Percentiles rank a stretch among this genome's conserved stretches.
These are phyloP conservation scores for Melolontha melolontha DNA, from an alignment of 2,888 invertebrate species.

Conservation along the genomic window DNA sequence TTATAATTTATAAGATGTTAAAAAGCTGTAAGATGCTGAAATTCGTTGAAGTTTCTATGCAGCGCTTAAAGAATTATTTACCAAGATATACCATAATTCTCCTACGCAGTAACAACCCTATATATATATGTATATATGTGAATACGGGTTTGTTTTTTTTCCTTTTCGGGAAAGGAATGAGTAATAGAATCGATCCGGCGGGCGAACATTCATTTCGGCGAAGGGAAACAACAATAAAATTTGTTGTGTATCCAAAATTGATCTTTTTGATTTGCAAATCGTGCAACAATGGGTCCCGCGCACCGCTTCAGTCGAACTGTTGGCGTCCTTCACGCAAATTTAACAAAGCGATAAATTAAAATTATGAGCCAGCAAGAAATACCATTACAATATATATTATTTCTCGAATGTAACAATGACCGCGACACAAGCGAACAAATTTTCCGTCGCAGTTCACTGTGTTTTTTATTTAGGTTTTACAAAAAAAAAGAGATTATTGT, in stretches of 20 bases:
- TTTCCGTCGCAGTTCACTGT: slow-evolving; percentile 28
- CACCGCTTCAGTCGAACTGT: slow-evolving; percentile 1
- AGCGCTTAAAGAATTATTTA: too few relatives aligned
- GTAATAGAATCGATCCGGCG: slow-evolving; percentile 1
- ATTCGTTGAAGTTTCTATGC: too few relatives aligned
- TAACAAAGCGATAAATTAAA: slow-evolving; percentile 42
- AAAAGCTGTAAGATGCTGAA: too few relatives aligned
- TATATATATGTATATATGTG: too few relatives aligned
- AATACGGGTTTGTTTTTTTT: too few relatives aligned
- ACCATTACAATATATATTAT: slow-evolving; percentile 31
- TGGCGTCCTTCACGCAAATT: slow-evolving; percentile 37
- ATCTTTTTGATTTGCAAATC: slow-evolving; percentile 30
- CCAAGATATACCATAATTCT: too few relatives aligned
- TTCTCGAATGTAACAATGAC: slow-evolving; percentile 37
- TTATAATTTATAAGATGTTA: too few relatives aligned
- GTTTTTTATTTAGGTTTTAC: background rate
- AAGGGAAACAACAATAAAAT: background rate
- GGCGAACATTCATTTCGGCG: background rate
- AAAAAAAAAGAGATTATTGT: too few relatives aligned
- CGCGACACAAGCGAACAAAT: background rate
- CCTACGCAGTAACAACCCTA: too few relatives aligned
- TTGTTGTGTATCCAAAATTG: slow-evolving; percentile 25
- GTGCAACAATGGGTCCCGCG: slow-evolving; percentile 24
- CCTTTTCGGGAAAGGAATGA: background rate
- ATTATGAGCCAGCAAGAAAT: slow-evolving; percentile 39